These are phyloP conservation scores for Leuctra nigra DNA, from an alignment of 2,888 invertebrate genomes.

Conservation along the genomic window DNA sequence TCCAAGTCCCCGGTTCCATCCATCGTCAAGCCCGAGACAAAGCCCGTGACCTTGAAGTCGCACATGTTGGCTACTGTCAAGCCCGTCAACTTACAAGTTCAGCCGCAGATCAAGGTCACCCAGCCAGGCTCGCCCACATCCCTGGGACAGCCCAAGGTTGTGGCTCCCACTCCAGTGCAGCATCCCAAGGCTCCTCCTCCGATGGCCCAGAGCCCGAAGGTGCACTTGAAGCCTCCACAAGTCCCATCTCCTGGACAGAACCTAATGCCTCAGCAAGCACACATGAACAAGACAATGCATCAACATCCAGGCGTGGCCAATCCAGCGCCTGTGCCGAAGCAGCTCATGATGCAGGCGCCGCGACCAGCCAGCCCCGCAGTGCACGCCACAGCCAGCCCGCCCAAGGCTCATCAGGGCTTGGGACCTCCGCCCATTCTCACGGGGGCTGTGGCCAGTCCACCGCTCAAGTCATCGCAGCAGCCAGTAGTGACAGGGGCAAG, in stretches of 20 bases:
- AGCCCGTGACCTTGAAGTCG: no score
- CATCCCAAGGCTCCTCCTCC: constrained; percentile 22
- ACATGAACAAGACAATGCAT: neutral
- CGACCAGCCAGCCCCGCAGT: constrained; percentile 5
- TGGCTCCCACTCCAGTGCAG: constrained; percentile 30
- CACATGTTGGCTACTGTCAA: constrained; percentile 25
- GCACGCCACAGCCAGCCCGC: constrained; percentile 31
- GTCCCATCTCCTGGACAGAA: neutral
- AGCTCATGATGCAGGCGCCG: neutral
- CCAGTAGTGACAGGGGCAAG: constrained; percentile 42
- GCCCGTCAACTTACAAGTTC: constrained; percentile 38
- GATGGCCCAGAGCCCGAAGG: neutral
- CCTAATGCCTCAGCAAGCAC: constrained; percentile 1
- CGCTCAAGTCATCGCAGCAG: constrained; percentile 44
- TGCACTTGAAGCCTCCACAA: neutral
- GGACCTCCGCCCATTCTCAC: constrained; percentile 29
- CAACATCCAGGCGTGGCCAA: neutral
- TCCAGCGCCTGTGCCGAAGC: neutral
- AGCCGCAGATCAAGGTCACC: constrained; percentile 34
- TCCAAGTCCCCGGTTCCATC: constrained; percentile 19
- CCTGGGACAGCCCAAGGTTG: constrained; percentile 22
- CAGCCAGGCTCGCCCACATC: constrained; percentile 29
- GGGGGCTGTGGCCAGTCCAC: constrained; percentile 49
- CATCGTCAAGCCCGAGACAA: constrained; percentile 42
- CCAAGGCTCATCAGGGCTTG: constrained; percentile 32